Percentiles rank a stretch among this genome's conserved stretches.
Evolutionary conservation across 2,113 vertebrate species (phyloP).

Genomic region (Myrmecophaga tridactyla): DNA sequence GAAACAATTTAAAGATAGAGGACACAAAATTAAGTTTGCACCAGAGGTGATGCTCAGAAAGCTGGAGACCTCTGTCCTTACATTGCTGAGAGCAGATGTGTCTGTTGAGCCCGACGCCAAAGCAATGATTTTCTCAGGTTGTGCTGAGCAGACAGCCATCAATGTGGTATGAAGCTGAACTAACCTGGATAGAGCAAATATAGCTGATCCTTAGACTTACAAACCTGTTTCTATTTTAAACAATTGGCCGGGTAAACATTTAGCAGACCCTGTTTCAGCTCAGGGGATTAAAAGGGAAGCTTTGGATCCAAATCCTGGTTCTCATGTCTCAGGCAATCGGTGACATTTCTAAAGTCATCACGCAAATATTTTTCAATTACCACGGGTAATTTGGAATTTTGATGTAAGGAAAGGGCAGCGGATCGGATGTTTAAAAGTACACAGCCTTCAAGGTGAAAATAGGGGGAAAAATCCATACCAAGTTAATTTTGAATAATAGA

Average conservation of each 20-base stretch:
- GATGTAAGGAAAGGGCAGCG: background rate
- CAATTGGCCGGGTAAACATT: constrained; percentile 13
- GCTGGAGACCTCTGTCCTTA: too few species aligned
- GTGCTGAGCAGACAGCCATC: background rate
- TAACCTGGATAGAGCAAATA: background rate
- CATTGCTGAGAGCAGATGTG: background rate
- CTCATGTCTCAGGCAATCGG: background rate
- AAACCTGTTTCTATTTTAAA: constrained; percentile 45
- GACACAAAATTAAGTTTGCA: background rate
- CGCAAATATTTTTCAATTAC: constrained; percentile 31
- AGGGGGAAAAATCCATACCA: constrained; percentile 7
- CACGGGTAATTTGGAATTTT: background rate
- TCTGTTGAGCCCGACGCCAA: background rate
- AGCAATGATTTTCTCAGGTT: background rate
- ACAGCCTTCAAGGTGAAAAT: constrained; percentile 32
- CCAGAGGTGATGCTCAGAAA: background rate
- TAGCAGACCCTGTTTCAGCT: constrained; percentile 45
- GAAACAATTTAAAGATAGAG: background rate
- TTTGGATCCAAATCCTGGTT: background rate
- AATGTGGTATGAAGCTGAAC: background rate
- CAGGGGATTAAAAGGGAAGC: constrained; percentile 13
- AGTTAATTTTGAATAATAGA: constrained; percentile 44
- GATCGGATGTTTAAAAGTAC: background rate
- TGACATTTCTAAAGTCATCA: constrained; percentile 50
- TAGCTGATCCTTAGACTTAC: background rate